Evolutionary conservation across 2,888 invertebrate species (phyloP), one percentile per base, ranked within the genome.

Genomic region (Callosobruchus maculatus): DNA sequence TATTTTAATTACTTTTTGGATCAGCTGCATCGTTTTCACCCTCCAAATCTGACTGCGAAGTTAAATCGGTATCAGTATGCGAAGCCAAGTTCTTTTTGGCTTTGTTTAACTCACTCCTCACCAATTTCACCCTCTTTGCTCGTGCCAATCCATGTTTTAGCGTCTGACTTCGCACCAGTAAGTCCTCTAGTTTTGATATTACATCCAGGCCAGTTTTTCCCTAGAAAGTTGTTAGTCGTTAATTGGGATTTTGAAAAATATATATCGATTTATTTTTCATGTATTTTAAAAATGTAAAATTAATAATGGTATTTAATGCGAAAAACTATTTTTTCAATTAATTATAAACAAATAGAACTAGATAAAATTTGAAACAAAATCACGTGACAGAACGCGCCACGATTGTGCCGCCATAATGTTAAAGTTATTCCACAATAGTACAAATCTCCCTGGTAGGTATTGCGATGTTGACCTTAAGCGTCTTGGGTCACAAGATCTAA

Each of bases 131-230:
- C 70, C 91, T 88, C 84, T 91, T 91, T 31, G 88, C 89, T 74
- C 91, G 86, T 20, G 90, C 89, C 22, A 88, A 82, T 21, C 90
- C 90, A 82, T 91, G 90, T 78, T 90, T 90, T 7, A 92, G 84
- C n/a, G 88, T 87, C 81, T 91, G 90, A 73, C 91, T 90, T 83
- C 91, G 90, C 77, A 91, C 91, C 77, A 92, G 86, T 66, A 92
- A 87, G 76, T 91, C 91, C 74, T 93, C 88, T 70, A 93, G 83
- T 78, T 89, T 88, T 67, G 86, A 83, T 49, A 91, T 85, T 5
- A 85, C 82, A 22, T 88, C 87, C 0, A 81, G 79, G 7, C 85
- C 86, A n/a, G 81, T 84, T 79, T 87, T 86, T 31, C 86, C 85
- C 81, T 85, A 69, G 49, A 80, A 78, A 74, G 68, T 68, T 71